phyloP scores from a whole-genome alignment of 2,113 vertebrate species.

The Oreochromis niloticus region DNA sequence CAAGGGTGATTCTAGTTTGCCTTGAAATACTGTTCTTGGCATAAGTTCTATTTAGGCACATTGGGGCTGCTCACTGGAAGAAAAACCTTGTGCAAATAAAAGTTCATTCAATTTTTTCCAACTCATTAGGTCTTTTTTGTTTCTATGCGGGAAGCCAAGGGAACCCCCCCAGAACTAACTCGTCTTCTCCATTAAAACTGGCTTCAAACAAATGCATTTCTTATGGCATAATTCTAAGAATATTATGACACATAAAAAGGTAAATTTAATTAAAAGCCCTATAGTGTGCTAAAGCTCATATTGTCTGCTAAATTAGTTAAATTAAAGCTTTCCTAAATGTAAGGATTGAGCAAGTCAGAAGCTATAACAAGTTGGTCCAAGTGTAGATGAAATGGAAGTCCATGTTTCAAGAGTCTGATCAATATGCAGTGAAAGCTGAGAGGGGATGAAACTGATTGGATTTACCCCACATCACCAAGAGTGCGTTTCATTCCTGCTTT shows the following conservation, averaged over 20 bases:
- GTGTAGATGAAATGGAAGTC: slow-evolving; percentile 2
- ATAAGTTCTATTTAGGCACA: slow-evolving; percentile 15
- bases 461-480: not conserved
- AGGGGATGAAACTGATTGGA: slow-evolving; percentile 31
- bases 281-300: slow-evolving; percentile 13
- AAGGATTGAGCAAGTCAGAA: not conserved
- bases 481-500: slow-evolving; percentile 9
- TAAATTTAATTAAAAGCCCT: slow-evolving; percentile 42
- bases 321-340: slow-evolving; percentile 24
- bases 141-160: slow-evolving; percentile 8
- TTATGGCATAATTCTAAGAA: slow-evolving; percentile 2
- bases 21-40: slow-evolving; percentile 54
- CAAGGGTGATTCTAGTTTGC: slow-evolving; percentile 36
- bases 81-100: slow-evolving; percentile 52
- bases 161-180: not conserved
- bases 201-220: slow-evolving; percentile 14
- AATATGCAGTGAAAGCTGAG: not conserved
- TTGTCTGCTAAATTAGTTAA: slow-evolving; percentile 28
- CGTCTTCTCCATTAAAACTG: slow-evolving; percentile 16
- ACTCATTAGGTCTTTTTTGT: slow-evolving; percentile 43
- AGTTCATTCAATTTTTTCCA: slow-evolving; percentile 60
- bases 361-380: not conserved
- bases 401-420: not conserved
- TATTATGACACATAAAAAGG: slow-evolving; percentile 4
- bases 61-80: slow-evolving; percentile 19